Evolutionary conservation across 2,888 invertebrate species (phyloP).

Genomic region (Lypha dubia): DNA sequence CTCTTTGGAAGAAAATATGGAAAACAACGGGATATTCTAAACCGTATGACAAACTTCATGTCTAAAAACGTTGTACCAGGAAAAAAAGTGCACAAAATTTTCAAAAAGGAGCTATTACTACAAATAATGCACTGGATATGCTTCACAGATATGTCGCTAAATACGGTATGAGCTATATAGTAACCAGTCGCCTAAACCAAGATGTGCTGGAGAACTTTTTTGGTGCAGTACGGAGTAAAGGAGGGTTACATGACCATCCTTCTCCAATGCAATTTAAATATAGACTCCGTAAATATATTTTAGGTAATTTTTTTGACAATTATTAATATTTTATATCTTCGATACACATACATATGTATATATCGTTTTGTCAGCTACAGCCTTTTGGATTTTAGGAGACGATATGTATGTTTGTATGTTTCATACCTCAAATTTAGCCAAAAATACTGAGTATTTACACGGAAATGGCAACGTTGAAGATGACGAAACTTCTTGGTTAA

Average conservation of each 20-base stretch:
- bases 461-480: not conserved
- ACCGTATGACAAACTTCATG: slow-evolving; percentile 44
- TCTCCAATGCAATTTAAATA: slow-evolving; percentile 46
- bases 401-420: not conserved
- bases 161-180: slow-evolving; percentile 23
- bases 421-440: not conserved
- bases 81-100: slow-evolving; percentile 46
- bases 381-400: too few relatives aligned
- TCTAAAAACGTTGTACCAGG: slow-evolving; percentile 21
- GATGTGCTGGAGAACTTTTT: slow-evolving; percentile 9
- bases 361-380: too few relatives aligned
- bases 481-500: slow-evolving; percentile 4
- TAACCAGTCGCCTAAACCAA: slow-evolving; percentile 5
- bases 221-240: slow-evolving; percentile 23
- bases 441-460: slow-evolving; percentile 12
- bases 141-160: slow-evolving; percentile 6
- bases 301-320: slow-evolving; percentile 30
- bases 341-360: not conserved
- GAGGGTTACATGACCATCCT: slow-evolving; percentile 27
- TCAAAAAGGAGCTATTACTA: slow-evolving; percentile 59
- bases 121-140: slow-evolving; percentile 51
- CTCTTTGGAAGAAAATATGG: too few relatives aligned
- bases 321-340: too few relatives aligned
- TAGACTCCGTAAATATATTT: slow-evolving; percentile 40
- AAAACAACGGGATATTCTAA: slow-evolving; percentile 28